phyloP scores from a whole-genome alignment of 2,797 vertebrate species.

The Muscicapa striata region DNA sequence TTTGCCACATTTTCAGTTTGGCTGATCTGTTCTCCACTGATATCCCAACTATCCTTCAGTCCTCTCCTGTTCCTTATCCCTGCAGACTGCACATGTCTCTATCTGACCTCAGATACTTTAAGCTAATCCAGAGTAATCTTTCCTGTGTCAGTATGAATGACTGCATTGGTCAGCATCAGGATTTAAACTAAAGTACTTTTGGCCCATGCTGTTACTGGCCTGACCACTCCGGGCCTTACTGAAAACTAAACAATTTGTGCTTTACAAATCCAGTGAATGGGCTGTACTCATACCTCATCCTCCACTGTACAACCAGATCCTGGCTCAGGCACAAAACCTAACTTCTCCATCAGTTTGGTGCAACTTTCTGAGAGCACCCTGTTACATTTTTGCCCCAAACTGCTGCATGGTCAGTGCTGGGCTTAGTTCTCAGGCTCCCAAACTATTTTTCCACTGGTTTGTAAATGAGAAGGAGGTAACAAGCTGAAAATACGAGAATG shows the following conservation, averaged over 20 bases:
- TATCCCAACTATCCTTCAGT: neutral
- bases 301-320: neutral
- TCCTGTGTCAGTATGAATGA: constrained; percentile 16
- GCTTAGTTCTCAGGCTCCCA: neutral
- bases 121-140: constrained; percentile 12
- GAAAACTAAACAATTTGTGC: constrained; percentile 55
- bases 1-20: neutral
- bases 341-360: neutral
- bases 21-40: neutral
- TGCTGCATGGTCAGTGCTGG: neutral
- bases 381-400: neutral
- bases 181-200: constrained; percentile 52
- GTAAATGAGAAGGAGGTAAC: neutral
- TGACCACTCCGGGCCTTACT: constrained; percentile 10
- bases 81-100: neutral
- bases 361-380: neutral
- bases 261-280: constrained; percentile 40
- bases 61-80: neutral
- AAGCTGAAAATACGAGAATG: neutral
- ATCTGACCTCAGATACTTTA: constrained; percentile 26
- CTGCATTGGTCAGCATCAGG: neutral
- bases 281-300: constrained; percentile 8
- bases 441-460: neutral
- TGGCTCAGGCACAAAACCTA: neutral
- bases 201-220: neutral